Base-by-base conservation (phyloP, 2,797 vertebrate genomes). In the Hydrolagus colliei region DNA sequence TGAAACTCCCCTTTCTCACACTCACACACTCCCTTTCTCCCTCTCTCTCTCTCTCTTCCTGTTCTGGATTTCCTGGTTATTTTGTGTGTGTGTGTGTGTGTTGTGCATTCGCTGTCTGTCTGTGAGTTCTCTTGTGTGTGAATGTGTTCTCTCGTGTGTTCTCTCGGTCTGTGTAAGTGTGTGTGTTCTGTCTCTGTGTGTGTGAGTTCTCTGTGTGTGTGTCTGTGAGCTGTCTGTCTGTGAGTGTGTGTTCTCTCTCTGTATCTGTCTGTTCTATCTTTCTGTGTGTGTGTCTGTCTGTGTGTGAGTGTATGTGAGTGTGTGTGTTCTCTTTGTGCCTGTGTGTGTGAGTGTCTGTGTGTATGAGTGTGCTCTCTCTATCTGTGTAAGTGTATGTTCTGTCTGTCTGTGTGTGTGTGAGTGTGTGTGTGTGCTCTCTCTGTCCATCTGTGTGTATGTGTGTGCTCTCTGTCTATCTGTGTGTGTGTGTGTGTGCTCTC, bases 41-140 rank as follows among this genome's bases (percentile, higher is more conserved):
- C 20, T 62, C 2, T 52, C 41, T 3, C 41, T 13, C 10, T 27
- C 59, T 13, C 1, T 32, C 78, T 2, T 35, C n/a, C 59, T 63
- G 7, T 32, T 22, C 77, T n/a, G 77, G 77, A 79, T 79, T 79
- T 79, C 61, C 77, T 65, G 77, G 5, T 77, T 61, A 20, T 77
- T 77, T 61, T 16, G 27, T 27, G 27, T 27, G 27, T 52, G 41
- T 52, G 2, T 52, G 2, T 52, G 2, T 52, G 2, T 52, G 12
- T 79, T 6, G 11, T 62, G 61, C 2, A 32, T 35, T 20, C 16
- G 18, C 74, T 1, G 41, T 9, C 13, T 52, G 6, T 65, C 18
- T 22, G 11, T 16, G 77, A 22, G 65, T 0, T 11, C 3, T 52
- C 6, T 52, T 52, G 3, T 52, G 41, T 52, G 41, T 52, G 3